Percentiles rank a stretch among this genome's conserved stretches.
phyloP scores from a whole-genome alignment of 2,888 invertebrate genomes.

The Tanytarsus gracilentus region DNA sequence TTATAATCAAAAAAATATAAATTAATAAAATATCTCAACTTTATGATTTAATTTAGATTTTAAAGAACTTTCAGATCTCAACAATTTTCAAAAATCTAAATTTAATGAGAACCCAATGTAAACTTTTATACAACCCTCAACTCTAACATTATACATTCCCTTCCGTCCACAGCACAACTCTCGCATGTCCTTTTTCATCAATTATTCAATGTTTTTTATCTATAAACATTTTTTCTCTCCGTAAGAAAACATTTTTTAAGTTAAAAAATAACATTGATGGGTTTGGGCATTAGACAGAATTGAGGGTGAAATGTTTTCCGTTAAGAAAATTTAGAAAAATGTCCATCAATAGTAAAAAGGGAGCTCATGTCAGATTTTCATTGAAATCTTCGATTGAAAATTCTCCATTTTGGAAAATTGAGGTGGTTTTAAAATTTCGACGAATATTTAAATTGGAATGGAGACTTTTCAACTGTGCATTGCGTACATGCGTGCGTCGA shows the following conservation, averaged over 20 bases:
- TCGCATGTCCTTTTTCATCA: slow-evolving; percentile 27
- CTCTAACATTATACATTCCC: too few species aligned
- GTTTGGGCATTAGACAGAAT: slow-evolving; percentile 13
- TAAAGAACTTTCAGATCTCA: too few species aligned
- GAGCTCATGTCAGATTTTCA: slow-evolving; percentile 5
- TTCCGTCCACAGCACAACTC: too few species aligned
- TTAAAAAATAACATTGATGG: slow-evolving; percentile 19
- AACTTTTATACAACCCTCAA: slow-evolving; percentile 18
- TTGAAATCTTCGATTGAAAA: not conserved
- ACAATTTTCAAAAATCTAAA: too few species aligned
- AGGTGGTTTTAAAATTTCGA: not conserved
- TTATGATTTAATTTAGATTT: too few species aligned
- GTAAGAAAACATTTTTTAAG: not conserved
- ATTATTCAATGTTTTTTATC: slow-evolving; percentile 27
- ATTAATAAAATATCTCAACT: too few species aligned
- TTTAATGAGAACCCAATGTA: too few species aligned
- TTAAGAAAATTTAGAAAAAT: slow-evolving; percentile 4
- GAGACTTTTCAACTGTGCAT: slow-evolving; percentile 4
- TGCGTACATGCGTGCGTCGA: not conserved
- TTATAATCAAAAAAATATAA: too few species aligned
- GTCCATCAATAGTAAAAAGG: slow-evolving; percentile 7
- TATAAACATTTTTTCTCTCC: not conserved
- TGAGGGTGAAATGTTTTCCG: not conserved
- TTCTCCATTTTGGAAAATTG: not conserved
- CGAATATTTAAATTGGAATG: slow-evolving; percentile 5